Conservation (phyloP, 2,797 vertebrate genomes). For the Pampus argenteus region DNA sequence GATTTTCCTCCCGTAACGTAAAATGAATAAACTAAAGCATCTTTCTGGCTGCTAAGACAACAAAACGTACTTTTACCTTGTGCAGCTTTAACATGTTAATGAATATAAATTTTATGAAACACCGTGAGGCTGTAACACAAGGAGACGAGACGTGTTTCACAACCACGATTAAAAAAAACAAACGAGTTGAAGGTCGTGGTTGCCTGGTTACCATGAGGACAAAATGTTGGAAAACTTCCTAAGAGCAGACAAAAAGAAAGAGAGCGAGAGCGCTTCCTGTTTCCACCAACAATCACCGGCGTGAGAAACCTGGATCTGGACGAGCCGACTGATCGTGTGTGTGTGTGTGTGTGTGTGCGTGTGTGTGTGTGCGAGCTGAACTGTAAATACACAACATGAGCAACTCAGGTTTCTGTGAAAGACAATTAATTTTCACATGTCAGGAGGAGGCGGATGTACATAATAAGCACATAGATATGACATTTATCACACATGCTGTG, state of each 20-base stretch:
- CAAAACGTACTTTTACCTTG: too few species aligned
- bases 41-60: too few species aligned
- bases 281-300: neutral
- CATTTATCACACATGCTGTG: neutral
- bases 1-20: too few species aligned
- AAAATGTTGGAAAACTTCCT: slow-evolving; percentile 1
- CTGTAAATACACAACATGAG: slow-evolving; percentile 66
- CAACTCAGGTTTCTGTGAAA: slow-evolving; percentile 80
- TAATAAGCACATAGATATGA: slow-evolving; percentile 49
- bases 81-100: too few species aligned
- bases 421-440: slow-evolving; percentile 60
- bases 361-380: slow-evolving; percentile 34
- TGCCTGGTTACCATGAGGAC: neutral
- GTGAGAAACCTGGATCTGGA: slow-evolving; percentile 13
- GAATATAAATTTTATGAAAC: too few species aligned
- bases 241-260: too few species aligned
- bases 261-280: slow-evolving; percentile 13
- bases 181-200: neutral
- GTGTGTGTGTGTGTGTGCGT: too few species aligned
- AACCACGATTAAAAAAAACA: too few species aligned
- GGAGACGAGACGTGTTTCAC: too few species aligned
- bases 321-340: slow-evolving; percentile 10
- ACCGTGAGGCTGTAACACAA: too few species aligned
- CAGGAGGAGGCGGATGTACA: slow-evolving; percentile 27
- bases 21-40: too few species aligned